Evolutionary conservation across 2,797 vertebrate species (phyloP).

Genomic region (Helicolenus hilgendorfi): DNA sequence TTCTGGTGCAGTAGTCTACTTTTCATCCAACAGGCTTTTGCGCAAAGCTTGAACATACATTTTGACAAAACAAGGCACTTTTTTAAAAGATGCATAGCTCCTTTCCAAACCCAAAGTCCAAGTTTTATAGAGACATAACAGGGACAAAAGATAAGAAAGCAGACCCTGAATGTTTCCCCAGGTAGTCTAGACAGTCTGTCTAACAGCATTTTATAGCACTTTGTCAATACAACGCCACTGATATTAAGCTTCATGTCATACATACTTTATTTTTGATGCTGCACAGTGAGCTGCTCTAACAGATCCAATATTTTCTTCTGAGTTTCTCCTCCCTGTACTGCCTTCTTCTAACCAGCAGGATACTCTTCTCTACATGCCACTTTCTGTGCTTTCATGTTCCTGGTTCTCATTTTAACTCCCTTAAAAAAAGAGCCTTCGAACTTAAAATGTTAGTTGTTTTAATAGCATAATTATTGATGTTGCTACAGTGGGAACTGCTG

Average conservation of each 20-base stretch:
- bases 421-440: too few relatives aligned
- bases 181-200: neutral
- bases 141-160: neutral
- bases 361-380: neutral
- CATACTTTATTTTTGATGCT: constrained; percentile 6
- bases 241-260: neutral
- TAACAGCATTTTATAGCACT: neutral
- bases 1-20: neutral
- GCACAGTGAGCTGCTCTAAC: neutral
- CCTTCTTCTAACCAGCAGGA: neutral
- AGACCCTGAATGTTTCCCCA: neutral
- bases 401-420: neutral
- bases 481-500: neutral
- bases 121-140: neutral
- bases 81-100: neutral
- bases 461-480: neutral
- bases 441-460: too few relatives aligned
- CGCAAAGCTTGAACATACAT: neutral
- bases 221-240: neutral
- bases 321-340: neutral
- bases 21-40: neutral
- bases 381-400: neutral
- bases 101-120: neutral
- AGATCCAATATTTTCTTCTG: neutral
- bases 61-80: neutral